Percentiles rank a stretch among this genome's conserved stretches.
Evolutionary conservation across 2,888 invertebrate genomes (phyloP).

Genomic region (Plutella xylostella): DNA sequence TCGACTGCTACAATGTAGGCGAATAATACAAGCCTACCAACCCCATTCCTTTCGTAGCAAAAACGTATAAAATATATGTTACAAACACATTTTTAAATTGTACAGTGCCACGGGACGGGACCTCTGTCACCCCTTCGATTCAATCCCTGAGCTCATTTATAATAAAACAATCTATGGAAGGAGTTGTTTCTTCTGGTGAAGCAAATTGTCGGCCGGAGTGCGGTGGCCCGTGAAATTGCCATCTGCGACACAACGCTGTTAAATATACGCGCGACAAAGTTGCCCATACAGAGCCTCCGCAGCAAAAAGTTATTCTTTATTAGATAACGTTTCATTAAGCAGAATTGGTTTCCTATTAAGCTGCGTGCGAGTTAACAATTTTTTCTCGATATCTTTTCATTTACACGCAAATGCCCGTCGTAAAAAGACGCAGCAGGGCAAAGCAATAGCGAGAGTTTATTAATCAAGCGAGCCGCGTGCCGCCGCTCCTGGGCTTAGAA

Average conservation of each 20-base stretch:
- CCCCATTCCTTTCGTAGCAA: too few relatives aligned
- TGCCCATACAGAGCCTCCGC: constrained; percentile 1
- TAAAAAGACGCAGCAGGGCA: constrained; percentile 31
- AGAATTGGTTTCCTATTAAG: neutral
- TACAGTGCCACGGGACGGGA: neutral
- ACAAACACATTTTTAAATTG: too few relatives aligned
- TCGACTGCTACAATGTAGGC: neutral
- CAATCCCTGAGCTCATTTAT: constrained; percentile 6
- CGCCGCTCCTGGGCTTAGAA: constrained; percentile 42
- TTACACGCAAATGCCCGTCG: constrained; percentile 16
- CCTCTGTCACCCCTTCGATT: neutral
- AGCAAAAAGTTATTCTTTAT: constrained; percentile 4
- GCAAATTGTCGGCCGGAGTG: constrained; percentile 14
- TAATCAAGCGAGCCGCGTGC: constrained; percentile 40
- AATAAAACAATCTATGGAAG: constrained; percentile 5
- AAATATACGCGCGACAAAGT: constrained; percentile 23
- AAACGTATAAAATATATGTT: too few relatives aligned
- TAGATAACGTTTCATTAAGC: constrained; percentile 6
- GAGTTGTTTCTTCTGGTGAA: constrained; percentile 9
- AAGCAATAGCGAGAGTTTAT: constrained; percentile 38
- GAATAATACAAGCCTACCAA: too few relatives aligned
- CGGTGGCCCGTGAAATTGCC: constrained; percentile 47
- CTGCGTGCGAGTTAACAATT: neutral
- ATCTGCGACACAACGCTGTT: constrained; percentile 41
- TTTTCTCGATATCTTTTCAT: constrained; percentile 17